phyloP scores from a whole-genome alignment of 2,797 vertebrate species.

The Mormyrops attenuatus region DNA sequence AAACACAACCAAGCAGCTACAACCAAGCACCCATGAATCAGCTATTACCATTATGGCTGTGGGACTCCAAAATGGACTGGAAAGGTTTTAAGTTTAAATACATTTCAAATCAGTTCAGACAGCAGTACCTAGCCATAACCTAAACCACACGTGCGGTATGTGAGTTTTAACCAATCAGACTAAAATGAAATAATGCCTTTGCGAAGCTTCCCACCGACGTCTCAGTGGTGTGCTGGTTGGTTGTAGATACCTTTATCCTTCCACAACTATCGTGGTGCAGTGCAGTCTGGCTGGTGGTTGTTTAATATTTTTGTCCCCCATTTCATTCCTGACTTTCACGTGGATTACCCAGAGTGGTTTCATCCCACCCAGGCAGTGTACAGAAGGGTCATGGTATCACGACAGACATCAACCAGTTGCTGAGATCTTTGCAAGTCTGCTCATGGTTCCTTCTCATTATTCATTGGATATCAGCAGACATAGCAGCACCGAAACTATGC shows the following conservation, averaged over 20 bases:
- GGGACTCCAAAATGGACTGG: background rate
- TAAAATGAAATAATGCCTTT: constrained; percentile 66
- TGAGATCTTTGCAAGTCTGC: constrained; percentile 49
- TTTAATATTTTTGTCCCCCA: constrained; percentile 57
- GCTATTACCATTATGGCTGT: background rate
- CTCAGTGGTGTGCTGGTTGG: constrained; percentile 33
- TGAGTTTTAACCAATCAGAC: constrained; percentile 61
- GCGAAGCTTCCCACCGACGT: constrained; percentile 44
- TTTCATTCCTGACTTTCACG: constrained; percentile 67
- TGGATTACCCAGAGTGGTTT: constrained; percentile 60
- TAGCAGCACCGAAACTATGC: constrained; percentile 29
- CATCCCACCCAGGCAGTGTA: constrained; percentile 57
- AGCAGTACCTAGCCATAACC: constrained; percentile 54
- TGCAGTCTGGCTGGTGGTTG: constrained; percentile 48
- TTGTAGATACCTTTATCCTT: constrained; percentile 54
- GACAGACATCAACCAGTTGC: constrained; percentile 54
- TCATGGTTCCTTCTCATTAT: constrained; percentile 58
- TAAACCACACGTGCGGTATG: constrained; percentile 39
- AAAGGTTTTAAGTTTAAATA: constrained; percentile 57
- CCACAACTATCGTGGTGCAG: constrained; percentile 49
- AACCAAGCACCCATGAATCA: too few relatives aligned
- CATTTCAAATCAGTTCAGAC: constrained; percentile 58
- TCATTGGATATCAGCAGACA: constrained; percentile 47
- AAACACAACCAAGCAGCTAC: background rate
- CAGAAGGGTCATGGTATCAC: constrained; percentile 57